Evolutionary conservation across 2,797 vertebrate genomes (phyloP), one percentile per base, ranked within the genome.

Genomic region (Chromis chromis): DNA sequence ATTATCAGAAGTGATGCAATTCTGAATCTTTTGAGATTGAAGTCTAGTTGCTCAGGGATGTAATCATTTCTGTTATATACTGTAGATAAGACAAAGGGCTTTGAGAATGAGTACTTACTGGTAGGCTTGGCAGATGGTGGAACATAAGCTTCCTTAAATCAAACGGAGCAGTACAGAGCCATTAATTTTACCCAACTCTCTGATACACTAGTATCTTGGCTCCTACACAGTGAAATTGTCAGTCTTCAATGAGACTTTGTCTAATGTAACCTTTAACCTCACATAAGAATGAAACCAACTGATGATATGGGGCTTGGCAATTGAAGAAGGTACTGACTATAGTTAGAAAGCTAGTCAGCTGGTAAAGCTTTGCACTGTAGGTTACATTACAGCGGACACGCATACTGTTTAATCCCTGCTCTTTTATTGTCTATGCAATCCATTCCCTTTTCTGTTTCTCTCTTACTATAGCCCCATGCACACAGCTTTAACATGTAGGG

Each of bases 401-500:
- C 10, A 31, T 22, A 7, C 10, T 44, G 12, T 60, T 52, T 25
- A 48, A 56, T 48, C 12, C 17, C 25, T 33, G 25, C 25, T 13
- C 4, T 11, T 24, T 44, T 44, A 19, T 22, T 19, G 4, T 50
- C 9, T 5, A 4, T 48, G 19, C 44, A 58, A 14, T 55, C 24
- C 24, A 46, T 40, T 14, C 61, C 44, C 31, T 31, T 27, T 28
- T 11, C 44, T 22, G 28, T 39, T 52, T 39, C 14, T 8, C 50
- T 40, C 6, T 14, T 11, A 2, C 17, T 21, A 40, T 11, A 74
- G 56, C 40, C 17, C 17, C 27, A 49, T 49, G 5, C 53, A 10
- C 27, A 19, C 25, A 28, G 53, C 25, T 50, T 63, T 17, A 69
- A 46, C n/a, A 57, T 39, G 52, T n/a, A 46, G 39, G 27, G 19